A percentile compares a stretch with the other conserved stretches of the same genome.
These are phyloP conservation scores for Xanthostigma xanthostigma DNA, from an alignment of 2,888 invertebrate species.

Conservation along the genomic window DNA sequence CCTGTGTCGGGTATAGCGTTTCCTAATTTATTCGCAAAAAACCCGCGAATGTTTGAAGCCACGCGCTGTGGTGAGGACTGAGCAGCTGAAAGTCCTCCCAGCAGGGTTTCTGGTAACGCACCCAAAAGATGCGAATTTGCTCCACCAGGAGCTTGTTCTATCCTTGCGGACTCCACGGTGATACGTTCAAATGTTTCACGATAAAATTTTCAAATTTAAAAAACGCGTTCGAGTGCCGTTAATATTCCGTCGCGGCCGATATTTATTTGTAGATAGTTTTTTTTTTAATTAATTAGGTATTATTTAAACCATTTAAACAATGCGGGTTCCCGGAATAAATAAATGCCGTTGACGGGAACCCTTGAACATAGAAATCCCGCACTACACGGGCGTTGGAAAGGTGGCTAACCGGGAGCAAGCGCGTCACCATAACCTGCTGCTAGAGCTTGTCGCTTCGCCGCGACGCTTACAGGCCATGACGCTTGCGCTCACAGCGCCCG, in stretches of 20 bases:
- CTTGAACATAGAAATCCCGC: slow-evolving; percentile 5
- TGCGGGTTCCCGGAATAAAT: slow-evolving; percentile 3
- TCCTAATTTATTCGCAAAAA: slow-evolving; percentile 50
- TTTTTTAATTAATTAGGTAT: background rate
- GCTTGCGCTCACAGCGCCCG: background rate
- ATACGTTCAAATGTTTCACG: background rate
- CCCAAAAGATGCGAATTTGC: slow-evolving; percentile 34
- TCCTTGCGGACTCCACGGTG: slow-evolving; percentile 27
- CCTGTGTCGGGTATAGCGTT: slow-evolving; percentile 59
- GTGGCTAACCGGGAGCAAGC: background rate
- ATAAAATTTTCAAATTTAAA: too few relatives aligned
- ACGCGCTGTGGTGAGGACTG: slow-evolving; percentile 44
- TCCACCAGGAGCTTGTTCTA: slow-evolving; percentile 25
- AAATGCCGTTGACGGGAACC: slow-evolving; percentile 1
- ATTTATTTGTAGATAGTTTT: background rate
- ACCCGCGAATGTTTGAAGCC: slow-evolving; percentile 59
- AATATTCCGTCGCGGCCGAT: background rate
- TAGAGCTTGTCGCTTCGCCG: background rate
- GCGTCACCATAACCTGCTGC: background rate
- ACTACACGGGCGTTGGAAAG: background rate
- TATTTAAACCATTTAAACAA: background rate
- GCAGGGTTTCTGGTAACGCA: slow-evolving; percentile 49
- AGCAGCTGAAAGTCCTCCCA: slow-evolving; percentile 38
- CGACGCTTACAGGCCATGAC: background rate
- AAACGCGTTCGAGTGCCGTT: too few relatives aligned